Evolutionary conservation across 2,113 vertebrate genomes (phyloP).

Genomic region (Lamprologus lemairii): DNA sequence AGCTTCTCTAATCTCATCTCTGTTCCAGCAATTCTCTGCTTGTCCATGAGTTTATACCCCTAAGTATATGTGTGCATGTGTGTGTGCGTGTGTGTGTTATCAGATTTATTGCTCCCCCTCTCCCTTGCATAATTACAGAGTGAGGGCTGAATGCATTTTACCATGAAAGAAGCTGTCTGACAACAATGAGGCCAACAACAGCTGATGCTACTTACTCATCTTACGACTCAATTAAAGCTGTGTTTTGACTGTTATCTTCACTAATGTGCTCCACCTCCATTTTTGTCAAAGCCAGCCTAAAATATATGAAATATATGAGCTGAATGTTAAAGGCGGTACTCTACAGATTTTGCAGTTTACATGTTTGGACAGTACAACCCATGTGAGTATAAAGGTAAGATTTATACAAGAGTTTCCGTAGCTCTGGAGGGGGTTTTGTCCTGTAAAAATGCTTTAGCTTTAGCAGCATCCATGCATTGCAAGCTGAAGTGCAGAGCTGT

Average conservation of each 20-base stretch:
- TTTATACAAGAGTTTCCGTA: background rate
- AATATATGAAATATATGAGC: background rate
- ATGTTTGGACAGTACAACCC: background rate
- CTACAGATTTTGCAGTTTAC: background rate
- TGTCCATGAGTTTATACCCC: constrained; percentile 46
- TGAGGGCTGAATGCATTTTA: constrained; percentile 16
- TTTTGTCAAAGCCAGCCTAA: background rate
- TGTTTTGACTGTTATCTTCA: background rate
- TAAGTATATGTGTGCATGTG: background rate
- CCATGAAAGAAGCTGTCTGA: constrained; percentile 45
- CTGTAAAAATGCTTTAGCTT: background rate
- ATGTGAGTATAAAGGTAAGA: background rate
- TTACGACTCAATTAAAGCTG: constrained; percentile 34
- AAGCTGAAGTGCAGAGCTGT: background rate
- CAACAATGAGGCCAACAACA: constrained; percentile 40
- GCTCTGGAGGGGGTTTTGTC: background rate
- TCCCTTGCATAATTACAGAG: constrained; percentile 41
- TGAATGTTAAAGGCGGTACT: background rate
- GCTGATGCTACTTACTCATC: constrained; percentile 43
- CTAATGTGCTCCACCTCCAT: background rate
- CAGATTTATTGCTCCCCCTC: constrained; percentile 33
- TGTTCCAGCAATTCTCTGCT: constrained; percentile 51
- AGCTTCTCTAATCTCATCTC: constrained; percentile 71
- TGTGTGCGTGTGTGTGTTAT: background rate
- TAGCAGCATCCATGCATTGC: background rate